These are phyloP conservation scores for Lycaon pictus DNA, from an alignment of 2,113 vertebrate species.

Conservation along the genomic window DNA sequence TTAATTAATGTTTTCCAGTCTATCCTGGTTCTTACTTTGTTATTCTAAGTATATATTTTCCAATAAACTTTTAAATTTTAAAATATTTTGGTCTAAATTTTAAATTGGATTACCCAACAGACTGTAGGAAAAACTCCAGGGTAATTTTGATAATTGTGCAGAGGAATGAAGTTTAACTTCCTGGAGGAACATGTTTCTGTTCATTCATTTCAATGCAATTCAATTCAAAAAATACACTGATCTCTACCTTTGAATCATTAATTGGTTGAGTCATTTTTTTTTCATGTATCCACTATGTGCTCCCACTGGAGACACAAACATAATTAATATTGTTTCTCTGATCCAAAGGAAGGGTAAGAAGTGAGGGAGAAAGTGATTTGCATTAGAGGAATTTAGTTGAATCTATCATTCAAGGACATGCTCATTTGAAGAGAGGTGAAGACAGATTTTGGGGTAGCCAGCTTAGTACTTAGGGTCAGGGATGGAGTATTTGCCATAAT, in stretches of 20 bases:
- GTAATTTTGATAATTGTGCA: neutral
- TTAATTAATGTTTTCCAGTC: neutral
- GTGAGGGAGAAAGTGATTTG: neutral
- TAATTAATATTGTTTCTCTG: neutral
- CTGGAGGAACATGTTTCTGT: neutral
- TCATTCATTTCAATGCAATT: neutral
- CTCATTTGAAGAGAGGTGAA: neutral
- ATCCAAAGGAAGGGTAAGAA: neutral
- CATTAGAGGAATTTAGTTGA: neutral
- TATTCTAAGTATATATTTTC: neutral
- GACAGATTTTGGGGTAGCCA: neutral
- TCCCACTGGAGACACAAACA: neutral
- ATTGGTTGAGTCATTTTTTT: neutral
- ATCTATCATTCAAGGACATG: too few species aligned
- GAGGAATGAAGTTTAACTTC: neutral
- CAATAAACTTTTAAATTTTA: slow-evolving; percentile 8
- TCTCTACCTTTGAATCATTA: neutral
- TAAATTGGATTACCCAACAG: neutral
- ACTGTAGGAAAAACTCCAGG: neutral
- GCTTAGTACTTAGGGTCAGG: neutral
- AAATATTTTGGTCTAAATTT: neutral
- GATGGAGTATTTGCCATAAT: too few species aligned
- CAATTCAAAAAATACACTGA: neutral
- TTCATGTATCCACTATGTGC: neutral
- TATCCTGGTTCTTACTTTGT: neutral